Conservation (phyloP, 2,113 vertebrate species). For the Indri indri region DNA sequence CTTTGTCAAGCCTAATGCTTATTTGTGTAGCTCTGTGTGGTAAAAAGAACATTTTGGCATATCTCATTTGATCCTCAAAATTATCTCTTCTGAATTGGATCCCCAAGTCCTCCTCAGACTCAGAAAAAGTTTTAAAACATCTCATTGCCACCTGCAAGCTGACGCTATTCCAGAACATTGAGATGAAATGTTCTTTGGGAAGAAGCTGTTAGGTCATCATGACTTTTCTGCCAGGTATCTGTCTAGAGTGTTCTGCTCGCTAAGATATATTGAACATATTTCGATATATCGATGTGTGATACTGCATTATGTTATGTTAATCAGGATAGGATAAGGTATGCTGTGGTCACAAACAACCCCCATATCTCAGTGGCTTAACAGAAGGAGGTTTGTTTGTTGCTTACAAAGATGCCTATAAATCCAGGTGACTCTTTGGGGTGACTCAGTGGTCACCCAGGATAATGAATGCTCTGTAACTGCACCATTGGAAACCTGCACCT, state of each 20-base stretch:
- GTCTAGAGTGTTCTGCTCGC: neutral
- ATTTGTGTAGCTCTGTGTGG: neutral
- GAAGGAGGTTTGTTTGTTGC: neutral
- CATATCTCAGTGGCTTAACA: neutral
- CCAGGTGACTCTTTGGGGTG: neutral
- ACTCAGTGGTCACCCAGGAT: neutral
- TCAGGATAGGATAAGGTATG: neutral
- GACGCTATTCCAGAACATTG: neutral
- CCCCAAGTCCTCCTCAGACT: neutral
- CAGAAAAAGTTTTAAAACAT: neutral
- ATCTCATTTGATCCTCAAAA: constrained; percentile 40
- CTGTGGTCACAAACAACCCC: neutral
- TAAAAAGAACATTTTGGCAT: neutral
- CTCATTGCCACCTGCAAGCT: neutral
- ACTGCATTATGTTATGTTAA: neutral
- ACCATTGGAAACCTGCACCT: neutral
- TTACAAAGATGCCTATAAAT: neutral
- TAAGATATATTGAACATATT: neutral
- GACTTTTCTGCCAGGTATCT: neutral
- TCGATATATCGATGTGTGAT: neutral
- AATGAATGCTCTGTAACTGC: neutral
- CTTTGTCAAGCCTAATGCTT: constrained; percentile 16
- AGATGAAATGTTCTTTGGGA: neutral
- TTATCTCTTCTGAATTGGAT: neutral
- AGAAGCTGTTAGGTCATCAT: neutral